Base-by-base conservation (phyloP, 2,113 vertebrate species). In the Catharus minimus region DNA sequence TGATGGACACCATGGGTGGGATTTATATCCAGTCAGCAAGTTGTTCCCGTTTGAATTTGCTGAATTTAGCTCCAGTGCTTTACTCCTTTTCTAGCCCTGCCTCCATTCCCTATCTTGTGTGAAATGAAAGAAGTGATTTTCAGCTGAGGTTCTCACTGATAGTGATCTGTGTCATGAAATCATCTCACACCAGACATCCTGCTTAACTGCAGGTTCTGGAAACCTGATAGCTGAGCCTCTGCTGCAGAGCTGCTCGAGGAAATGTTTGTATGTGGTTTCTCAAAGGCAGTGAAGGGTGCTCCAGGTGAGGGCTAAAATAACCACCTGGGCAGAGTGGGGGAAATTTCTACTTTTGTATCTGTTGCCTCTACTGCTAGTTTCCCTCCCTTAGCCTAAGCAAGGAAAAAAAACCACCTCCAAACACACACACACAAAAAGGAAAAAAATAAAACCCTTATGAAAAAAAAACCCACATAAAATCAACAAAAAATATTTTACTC, bases 121-220 rank as follows among this genome's bases (percentile, higher is more conserved):
- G 82, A 91, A 89, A 89, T 1, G n/a, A 72, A 88, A 72, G 82
- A 92, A 95, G 83, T 89, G 79, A 96, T 96, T 96, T 96, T 92
- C 72, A 41, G 88, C 88, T 95, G 90, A 96, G 83, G 84, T 85
- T 84, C 90, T 96, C 66, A 19, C 72, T 2, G 33, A 86, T 88
- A 92, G 76, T 32, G 82, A 96, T 94, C 95, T 90, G 49, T 10
- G 10, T 91, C 85, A 91, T 3, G 4, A 87, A 95, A 96, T 87
- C 86, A 82, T 92, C 89, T 86, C 74, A 41, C 74, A 86, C 52
- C 50, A 81, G 79, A 81, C 28, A 50, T 77, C 82, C 47, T 74
- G 72, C 78, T 94, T 88, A 96, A 65, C 86, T 94, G 76, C 92
- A 84, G 94, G 76, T 88, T 72, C 86, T 94, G 85, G 79, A 73